Percentiles rank a stretch among this genome's conserved stretches.
These are phyloP conservation scores for Drosophila persimilis DNA, from an alignment of 1,140 invertebrate genomes.

Conservation along the genomic window DNA sequence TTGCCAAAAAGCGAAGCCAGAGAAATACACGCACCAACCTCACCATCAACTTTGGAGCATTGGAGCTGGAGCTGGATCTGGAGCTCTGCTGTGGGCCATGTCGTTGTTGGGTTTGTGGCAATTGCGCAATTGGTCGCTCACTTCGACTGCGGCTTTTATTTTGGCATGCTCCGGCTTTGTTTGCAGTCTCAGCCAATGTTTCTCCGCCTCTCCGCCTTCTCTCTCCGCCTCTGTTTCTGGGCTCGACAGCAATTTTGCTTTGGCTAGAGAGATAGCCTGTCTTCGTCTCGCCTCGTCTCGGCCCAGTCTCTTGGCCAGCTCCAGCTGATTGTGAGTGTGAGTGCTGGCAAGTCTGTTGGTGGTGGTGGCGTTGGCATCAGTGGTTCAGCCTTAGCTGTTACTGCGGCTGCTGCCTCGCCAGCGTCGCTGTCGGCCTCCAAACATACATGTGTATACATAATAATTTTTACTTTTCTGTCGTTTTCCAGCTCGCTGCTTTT, in stretches of 20 bases:
- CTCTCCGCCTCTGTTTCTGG: conserved; percentile 14
- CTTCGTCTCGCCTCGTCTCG: conserved; percentile 19
- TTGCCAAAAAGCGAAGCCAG: conserved; percentile 8
- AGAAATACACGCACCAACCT: not conserved
- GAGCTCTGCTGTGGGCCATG: not conserved
- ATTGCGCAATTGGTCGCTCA: conserved; percentile 74
- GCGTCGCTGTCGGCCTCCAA: conserved; percentile 67
- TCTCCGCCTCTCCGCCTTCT: not conserved
- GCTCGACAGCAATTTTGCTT: conserved; percentile 37
- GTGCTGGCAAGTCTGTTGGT: conserved; percentile 33
- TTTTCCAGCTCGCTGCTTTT: conserved; percentile 79
- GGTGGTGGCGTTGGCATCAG: conserved; percentile 39
- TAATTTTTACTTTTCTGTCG: conserved; percentile 73
- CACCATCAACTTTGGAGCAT: conserved; percentile 1
- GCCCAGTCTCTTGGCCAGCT: not conserved
- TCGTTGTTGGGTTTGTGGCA: conserved; percentile 17
- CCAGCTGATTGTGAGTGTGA: conserved; percentile 21
- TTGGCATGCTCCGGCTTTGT: conserved; percentile 45
- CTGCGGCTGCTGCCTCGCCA: conserved; percentile 30
- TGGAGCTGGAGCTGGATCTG: not conserved
- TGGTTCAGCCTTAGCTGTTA: conserved; percentile 40
- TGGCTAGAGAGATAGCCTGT: conserved; percentile 12
- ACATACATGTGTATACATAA: conserved; percentile 76
- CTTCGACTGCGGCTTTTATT: conserved; percentile 55
- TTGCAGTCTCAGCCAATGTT: conserved; percentile 30